Evolutionary conservation across 2,113 vertebrate genomes (phyloP).

Genomic region (Pao palembangensis): DNA sequence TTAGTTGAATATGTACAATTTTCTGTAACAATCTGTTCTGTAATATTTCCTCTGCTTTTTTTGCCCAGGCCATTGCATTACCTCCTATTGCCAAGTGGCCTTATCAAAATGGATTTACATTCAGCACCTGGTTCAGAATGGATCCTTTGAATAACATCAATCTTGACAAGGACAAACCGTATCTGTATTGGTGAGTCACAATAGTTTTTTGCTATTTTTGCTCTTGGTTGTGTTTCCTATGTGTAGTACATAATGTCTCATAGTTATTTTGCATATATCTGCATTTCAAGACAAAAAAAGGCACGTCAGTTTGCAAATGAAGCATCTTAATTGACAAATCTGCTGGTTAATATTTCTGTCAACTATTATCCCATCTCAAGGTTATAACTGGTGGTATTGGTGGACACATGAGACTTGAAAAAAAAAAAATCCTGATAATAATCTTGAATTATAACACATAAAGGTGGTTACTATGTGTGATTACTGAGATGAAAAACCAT

Average conservation of each 20-base stretch:
- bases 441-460: constrained; percentile 43
- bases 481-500: constrained; percentile 55
- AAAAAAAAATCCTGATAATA: constrained; percentile 29
- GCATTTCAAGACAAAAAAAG: too few relatives aligned
- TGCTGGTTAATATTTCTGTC: too few relatives aligned
- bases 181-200: constrained; percentile 94
- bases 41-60: constrained; percentile 23
- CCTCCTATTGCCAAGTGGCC: constrained; percentile 99
- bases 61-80: constrained; percentile 88
- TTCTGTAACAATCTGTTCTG: neutral
- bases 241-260: constrained; percentile 18
- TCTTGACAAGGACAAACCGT: constrained; percentile 96
- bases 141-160: constrained; percentile 96
- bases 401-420: constrained; percentile 18
- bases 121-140: constrained; percentile 99
- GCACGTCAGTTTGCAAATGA: too few relatives aligned
- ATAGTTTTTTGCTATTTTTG: constrained; percentile 4
- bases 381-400: neutral
- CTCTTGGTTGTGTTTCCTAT: neutral
- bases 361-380: too few relatives aligned
- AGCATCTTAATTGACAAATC: too few relatives aligned
- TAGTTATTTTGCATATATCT: too few relatives aligned
- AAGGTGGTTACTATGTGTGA: constrained; percentile 42
- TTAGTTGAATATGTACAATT: neutral
- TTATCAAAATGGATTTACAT: constrained; percentile 97